Evolutionary conservation across 2,797 vertebrate species (phyloP).

Genomic region (Thalassophryne amazonica): DNA sequence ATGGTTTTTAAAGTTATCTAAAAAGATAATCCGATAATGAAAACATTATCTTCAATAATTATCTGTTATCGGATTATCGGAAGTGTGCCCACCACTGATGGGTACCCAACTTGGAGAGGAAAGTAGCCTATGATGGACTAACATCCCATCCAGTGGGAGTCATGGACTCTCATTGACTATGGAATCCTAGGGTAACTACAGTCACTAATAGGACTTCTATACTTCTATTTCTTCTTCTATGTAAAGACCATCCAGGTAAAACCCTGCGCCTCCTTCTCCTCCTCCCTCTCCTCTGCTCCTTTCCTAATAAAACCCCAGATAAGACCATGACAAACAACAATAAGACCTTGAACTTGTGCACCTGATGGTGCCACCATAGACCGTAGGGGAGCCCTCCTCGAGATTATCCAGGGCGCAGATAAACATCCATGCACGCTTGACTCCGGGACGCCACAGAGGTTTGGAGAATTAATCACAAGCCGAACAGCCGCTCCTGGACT

Average conservation of each 20-base stretch:
- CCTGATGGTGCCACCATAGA: constrained; percentile 48
- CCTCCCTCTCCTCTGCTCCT: neutral
- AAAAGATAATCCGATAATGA: too few relatives aligned
- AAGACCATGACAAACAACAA: constrained; percentile 56
- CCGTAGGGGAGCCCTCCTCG: constrained; percentile 35
- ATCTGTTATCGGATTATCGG: too few relatives aligned
- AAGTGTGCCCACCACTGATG: too few relatives aligned
- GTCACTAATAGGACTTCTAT: too few relatives aligned
- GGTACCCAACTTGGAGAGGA: too few relatives aligned
- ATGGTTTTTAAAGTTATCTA: too few relatives aligned
- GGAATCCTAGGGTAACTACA: too few relatives aligned
- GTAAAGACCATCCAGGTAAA: constrained; percentile 28
- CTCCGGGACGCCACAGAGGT: constrained; percentile 34
- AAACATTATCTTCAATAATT: too few relatives aligned
- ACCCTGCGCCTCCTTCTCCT: constrained; percentile 5
- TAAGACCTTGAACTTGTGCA: constrained; percentile 21
- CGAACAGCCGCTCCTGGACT: neutral
- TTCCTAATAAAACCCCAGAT: constrained; percentile 59
- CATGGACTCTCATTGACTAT: too few relatives aligned
- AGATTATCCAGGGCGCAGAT: constrained; percentile 43
- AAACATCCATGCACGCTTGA: constrained; percentile 56
- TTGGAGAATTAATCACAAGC: constrained; percentile 49
- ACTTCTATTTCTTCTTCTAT: too few relatives aligned
- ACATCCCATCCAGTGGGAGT: too few relatives aligned
- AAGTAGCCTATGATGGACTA: too few relatives aligned